A percentile compares a stretch with the other conserved stretches of the same genome.
phyloP scores from a whole-genome alignment of 2,888 invertebrate genomes.

The Sarcophaga variegata region DNA sequence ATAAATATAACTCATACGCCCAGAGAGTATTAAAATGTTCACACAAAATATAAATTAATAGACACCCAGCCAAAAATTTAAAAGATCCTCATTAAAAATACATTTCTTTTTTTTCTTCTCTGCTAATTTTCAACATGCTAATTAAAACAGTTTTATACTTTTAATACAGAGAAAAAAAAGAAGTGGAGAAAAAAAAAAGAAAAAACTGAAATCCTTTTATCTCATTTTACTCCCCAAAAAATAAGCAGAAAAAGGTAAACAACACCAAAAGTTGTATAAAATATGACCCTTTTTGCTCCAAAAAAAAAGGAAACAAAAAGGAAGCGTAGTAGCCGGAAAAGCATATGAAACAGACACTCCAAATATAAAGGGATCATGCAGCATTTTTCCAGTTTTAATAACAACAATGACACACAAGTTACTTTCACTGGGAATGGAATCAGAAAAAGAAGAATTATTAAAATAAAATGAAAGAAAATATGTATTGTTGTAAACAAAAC shows the following conservation, averaged over 20 bases:
- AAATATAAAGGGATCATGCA: not conserved
- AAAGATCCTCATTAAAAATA: constrained; percentile 41
- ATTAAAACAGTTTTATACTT: constrained; percentile 47
- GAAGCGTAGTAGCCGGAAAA: not conserved
- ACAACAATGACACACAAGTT: constrained; percentile 1
- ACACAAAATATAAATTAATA: constrained; percentile 40
- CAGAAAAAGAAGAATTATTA: constrained; percentile 4
- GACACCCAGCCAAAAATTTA: not conserved
- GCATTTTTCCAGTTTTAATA: constrained; percentile 9
- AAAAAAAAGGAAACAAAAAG: constrained; percentile 10
- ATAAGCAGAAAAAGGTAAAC: not conserved
- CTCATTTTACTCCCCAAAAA: not conserved
- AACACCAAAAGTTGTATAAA: constrained; percentile 18
- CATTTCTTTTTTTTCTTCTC: constrained; percentile 11
- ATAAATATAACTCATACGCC: constrained; percentile 12
- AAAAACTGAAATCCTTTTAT: not conserved
- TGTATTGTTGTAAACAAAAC: constrained; percentile 15
- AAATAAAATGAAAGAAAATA: constrained; percentile 19
- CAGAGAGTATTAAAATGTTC: not conserved
- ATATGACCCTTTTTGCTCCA: constrained; percentile 35
- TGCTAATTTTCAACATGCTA: constrained; percentile 40
- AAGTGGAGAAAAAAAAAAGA: too few relatives aligned
- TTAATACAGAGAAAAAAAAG: not conserved
- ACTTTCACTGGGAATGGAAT: not conserved
- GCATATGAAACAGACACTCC: not conserved